These are phyloP conservation scores for Sylvilagus floridanus DNA, from an alignment of 2,797 vertebrate species.

Conservation along the genomic window DNA sequence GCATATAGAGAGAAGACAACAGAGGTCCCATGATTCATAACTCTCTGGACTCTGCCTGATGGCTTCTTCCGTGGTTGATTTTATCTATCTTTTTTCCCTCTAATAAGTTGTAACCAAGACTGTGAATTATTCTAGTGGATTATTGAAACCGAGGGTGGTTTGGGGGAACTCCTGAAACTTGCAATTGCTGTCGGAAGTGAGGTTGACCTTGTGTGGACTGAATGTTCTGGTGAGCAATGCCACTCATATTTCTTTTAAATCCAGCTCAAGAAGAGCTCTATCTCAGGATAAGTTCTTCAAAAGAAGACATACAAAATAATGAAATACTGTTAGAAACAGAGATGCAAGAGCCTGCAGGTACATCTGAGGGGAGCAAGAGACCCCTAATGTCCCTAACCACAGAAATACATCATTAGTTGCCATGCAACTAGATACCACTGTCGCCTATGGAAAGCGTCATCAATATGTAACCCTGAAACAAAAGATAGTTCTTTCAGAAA, in stretches of 20 bases:
- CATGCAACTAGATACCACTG: background rate
- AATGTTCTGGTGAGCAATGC: background rate
- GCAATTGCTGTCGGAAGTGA: background rate
- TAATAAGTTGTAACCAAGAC: background rate
- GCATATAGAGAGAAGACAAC: background rate
- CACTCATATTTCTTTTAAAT: background rate
- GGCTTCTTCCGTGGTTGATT: background rate
- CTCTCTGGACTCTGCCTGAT: background rate
- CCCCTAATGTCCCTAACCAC: background rate
- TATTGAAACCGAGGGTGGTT: background rate
- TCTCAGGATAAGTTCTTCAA: background rate
- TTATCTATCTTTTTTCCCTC: background rate
- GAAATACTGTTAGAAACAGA: background rate
- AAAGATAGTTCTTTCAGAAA: background rate
- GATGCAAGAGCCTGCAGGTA: background rate
- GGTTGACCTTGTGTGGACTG: background rate
- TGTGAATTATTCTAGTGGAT: background rate
- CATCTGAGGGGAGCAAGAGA: background rate
- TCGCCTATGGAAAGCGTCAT: background rate
- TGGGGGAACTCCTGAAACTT: background rate
- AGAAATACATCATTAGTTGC: background rate
- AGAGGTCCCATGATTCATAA: background rate
- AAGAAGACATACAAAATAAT: background rate
- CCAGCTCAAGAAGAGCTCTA: background rate
- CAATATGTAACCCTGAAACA: background rate